Percentiles rank a stretch among this genome's conserved stretches.
Evolutionary conservation across 2,888 invertebrate species (phyloP).

Genomic region (Parnassius apollo): DNA sequence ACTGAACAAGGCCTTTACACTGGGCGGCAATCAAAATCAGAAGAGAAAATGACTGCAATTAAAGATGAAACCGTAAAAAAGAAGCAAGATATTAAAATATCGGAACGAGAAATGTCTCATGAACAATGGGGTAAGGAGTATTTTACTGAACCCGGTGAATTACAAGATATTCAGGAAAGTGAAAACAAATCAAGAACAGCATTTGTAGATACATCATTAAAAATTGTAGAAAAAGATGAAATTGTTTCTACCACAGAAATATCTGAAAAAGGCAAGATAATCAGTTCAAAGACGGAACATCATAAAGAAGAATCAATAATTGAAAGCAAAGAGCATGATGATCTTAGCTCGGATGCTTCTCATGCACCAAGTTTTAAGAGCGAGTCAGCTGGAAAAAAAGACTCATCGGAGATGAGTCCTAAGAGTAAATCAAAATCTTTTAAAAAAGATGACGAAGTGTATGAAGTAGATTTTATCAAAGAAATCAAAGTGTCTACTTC

Average conservation of each 20-base stretch:
- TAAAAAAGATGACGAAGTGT: constrained; percentile 73
- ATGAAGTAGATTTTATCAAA: constrained; percentile 77
- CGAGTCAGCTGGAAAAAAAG: constrained; percentile 62
- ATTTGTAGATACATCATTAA: constrained; percentile 67
- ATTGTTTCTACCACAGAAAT: constrained; percentile 66
- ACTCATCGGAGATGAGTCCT: constrained; percentile 68
- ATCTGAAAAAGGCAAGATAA: constrained; percentile 71
- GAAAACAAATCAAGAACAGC: constrained; percentile 67
- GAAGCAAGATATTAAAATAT: constrained; percentile 75
- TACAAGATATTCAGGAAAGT: constrained; percentile 72
- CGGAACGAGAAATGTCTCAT: constrained; percentile 74
- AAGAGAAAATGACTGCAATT: constrained; percentile 75
- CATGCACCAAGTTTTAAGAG: constrained; percentile 73
- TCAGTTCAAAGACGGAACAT: constrained; percentile 70
- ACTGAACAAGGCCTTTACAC: constrained; percentile 71
- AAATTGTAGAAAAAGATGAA: constrained; percentile 74
- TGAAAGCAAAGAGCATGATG: constrained; percentile 75
- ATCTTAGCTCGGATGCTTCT: constrained; percentile 72
- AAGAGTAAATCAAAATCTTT: constrained; percentile 74
- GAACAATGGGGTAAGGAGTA: constrained; percentile 80
- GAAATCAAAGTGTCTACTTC: constrained; percentile 79
- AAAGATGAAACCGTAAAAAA: constrained; percentile 75
- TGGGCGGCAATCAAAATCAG: constrained; percentile 69
- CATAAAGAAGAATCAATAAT: constrained; percentile 74
- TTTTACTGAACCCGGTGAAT: constrained; percentile 72